Percentiles rank a stretch among this genome's conserved stretches.
Evolutionary conservation across 2,888 invertebrate genomes (phyloP).

Genomic region (Chorisops tibialis): DNA sequence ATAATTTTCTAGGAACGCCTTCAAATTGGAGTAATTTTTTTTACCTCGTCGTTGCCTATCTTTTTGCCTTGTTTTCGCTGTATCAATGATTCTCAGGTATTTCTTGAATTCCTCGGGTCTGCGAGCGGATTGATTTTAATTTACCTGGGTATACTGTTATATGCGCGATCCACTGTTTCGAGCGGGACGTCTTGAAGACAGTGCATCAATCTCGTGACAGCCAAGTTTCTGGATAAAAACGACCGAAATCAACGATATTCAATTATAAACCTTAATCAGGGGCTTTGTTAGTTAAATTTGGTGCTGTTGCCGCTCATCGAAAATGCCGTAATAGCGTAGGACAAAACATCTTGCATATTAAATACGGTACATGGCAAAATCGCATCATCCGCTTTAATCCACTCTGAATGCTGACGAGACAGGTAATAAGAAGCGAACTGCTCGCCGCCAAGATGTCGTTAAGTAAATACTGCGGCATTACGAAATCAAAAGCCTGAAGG

Average conservation of each 20-base stretch:
- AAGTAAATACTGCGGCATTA: background rate
- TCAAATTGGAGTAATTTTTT: slow-evolving; percentile 32
- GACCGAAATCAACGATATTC: no score
- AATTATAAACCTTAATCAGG: no score
- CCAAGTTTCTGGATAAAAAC: no score
- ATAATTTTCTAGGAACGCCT: slow-evolving; percentile 45
- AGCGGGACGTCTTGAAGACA: background rate
- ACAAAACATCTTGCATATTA: no score
- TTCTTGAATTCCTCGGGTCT: background rate
- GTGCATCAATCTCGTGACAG: background rate
- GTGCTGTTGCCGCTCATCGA: no score
- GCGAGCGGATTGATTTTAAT: background rate
- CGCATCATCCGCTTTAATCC: no score
- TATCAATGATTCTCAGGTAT: background rate
- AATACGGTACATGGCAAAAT: no score
- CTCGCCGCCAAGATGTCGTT: background rate
- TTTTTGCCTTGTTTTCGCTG: background rate
- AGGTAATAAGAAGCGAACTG: no score
- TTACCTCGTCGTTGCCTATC: background rate
- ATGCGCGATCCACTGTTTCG: background rate
- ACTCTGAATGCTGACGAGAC: no score
- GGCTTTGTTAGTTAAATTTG: no score
- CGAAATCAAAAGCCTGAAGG: background rate
- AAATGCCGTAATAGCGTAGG: no score
- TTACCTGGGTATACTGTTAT: background rate